These are phyloP conservation scores for Spodoptera litura DNA, from an alignment of 1,140 invertebrate species.

Conservation along the genomic window DNA sequence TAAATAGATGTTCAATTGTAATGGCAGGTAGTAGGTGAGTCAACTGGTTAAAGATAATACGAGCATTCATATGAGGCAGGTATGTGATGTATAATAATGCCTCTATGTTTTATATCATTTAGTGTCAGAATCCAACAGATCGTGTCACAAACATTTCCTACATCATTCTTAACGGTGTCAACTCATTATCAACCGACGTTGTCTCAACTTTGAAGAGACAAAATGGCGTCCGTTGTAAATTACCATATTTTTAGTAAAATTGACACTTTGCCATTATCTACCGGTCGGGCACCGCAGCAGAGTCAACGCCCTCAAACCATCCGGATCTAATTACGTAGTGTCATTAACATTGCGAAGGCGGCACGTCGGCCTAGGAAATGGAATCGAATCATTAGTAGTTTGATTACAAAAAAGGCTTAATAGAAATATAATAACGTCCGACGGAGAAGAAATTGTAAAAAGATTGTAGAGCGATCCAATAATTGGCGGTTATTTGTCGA, in stretches of 20 bases:
- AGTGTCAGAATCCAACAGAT: conserved; percentile 6
- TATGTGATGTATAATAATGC: conserved; percentile 11
- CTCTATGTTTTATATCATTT: background rate
- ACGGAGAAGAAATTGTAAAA: conserved; percentile 85
- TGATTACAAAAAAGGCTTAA: conserved; percentile 86
- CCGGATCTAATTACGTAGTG: conserved; percentile 85
- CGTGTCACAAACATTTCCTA: conserved; percentile 14
- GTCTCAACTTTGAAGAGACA: conserved; percentile 54
- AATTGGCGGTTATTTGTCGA: conserved; percentile 85
- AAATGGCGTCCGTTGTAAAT: conserved; percentile 68
- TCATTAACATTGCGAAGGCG: conserved; percentile 82
- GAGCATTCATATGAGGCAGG: background rate
- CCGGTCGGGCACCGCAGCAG: conserved; percentile 68
- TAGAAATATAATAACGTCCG: conserved; percentile 85
- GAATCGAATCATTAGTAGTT: conserved; percentile 86
- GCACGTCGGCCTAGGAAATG: conserved; percentile 85
- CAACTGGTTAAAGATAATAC: no score
- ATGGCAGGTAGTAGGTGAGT: no score
- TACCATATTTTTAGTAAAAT: conserved; percentile 82
- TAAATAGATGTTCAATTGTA: no score
- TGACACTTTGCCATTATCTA: conserved; percentile 78
- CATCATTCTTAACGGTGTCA: conserved; percentile 48
- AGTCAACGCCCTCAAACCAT: conserved; percentile 82
- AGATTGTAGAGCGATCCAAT: conserved; percentile 85
- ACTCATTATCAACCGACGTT: conserved; percentile 48